phyloP scores from a whole-genome alignment of 2,888 invertebrate species.

The Tipula confusa region DNA sequence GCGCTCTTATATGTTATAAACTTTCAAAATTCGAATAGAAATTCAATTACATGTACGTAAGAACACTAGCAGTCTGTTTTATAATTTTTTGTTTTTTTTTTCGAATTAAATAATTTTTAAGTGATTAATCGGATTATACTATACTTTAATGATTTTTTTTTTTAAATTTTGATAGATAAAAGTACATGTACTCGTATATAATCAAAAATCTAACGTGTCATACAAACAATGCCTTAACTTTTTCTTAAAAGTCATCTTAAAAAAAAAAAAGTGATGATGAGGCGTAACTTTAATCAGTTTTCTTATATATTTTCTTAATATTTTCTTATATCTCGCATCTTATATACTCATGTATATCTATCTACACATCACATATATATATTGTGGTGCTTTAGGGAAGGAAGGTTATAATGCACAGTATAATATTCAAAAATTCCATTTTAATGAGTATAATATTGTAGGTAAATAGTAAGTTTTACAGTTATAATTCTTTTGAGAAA shows the following conservation, averaged over 20 bases:
- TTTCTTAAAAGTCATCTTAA: conserved; percentile 16
- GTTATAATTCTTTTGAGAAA: background rate
- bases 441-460: conserved; percentile 9
- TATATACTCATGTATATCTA: background rate
- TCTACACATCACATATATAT: background rate
- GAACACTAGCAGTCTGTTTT: background rate
- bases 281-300: conserved; percentile 25
- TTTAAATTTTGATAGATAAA: background rate
- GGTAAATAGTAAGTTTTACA: conserved; percentile 1
- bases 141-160: background rate
- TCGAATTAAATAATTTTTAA: background rate
- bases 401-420: background rate
- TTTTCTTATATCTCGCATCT: background rate
- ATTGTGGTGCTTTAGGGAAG: conserved; percentile 6
- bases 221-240: background rate
- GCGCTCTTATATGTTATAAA: background rate
- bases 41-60: background rate
- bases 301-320: background rate
- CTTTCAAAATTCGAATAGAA: background rate
- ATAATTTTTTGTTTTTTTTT: too few relatives aligned
- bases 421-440: conserved; percentile 20
- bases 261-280: conserved; percentile 13
- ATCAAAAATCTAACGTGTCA: background rate
- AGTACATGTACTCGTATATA: background rate
- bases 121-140: background rate